Conservation (phyloP, 2,888 invertebrate species). For the Hermodice carunculata region DNA sequence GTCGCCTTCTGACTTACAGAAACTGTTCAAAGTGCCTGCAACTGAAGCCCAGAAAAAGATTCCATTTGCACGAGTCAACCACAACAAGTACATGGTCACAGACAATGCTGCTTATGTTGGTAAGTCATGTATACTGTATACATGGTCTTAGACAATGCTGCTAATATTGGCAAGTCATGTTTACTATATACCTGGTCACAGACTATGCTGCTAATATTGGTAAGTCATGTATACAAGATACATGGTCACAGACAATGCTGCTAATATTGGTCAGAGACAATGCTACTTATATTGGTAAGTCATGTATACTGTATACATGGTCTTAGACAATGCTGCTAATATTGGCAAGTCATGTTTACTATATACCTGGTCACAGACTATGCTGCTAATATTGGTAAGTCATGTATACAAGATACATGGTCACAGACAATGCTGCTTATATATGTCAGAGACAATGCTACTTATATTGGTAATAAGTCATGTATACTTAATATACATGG, state of each 20-base stretch:
- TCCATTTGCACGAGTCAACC: constrained; percentile 92
- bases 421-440: constrained; percentile 92
- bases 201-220: constrained; percentile 94
- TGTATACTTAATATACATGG: too few species aligned
- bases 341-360: too few species aligned
- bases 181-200: constrained; percentile 99
- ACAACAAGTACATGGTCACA: constrained; percentile 99
- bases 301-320: neutral
- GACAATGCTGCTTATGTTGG: constrained; percentile 94
- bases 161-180: too few species aligned
- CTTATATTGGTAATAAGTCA: constrained; percentile 85
- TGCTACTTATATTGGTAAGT: constrained; percentile 87
- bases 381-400: too few species aligned
- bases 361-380: too few species aligned
- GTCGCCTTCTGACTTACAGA: constrained; percentile 72
- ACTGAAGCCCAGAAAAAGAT: constrained; percentile 83
- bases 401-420: too few species aligned
- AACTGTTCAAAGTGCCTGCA: constrained; percentile 87
- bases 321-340: too few species aligned
- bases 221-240: too few species aligned
- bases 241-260: constrained; percentile 95
- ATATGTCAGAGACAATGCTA: constrained; percentile 88
- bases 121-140: constrained; percentile 51
- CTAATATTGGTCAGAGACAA: constrained; percentile 90
- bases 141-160: too few species aligned